Percentiles rank a stretch among this genome's conserved stretches.
Conservation (phyloP, 2,888 invertebrate genomes). For the Apodemia mormo region DNA sequence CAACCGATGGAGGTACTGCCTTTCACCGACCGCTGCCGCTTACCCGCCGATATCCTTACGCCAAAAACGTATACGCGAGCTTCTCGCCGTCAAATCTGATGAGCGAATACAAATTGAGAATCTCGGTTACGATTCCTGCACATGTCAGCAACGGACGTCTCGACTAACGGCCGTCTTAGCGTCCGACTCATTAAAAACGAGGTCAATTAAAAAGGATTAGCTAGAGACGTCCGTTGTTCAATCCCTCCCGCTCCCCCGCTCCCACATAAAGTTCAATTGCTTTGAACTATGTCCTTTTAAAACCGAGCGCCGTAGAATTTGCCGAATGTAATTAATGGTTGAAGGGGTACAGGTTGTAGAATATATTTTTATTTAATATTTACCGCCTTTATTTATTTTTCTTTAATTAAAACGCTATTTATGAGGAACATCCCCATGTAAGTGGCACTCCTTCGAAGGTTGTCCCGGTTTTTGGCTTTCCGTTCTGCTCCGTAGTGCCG, state of each 20-base stretch:
- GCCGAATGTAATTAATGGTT: slow-evolving; percentile 77
- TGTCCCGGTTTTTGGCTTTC: slow-evolving; percentile 83
- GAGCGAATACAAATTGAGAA: slow-evolving; percentile 26
- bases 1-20: slow-evolving; percentile 96
- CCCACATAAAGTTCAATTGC: slow-evolving; percentile 63
- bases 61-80: slow-evolving; percentile 19
- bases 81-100: slow-evolving; percentile 32
- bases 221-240: slow-evolving; percentile 66
- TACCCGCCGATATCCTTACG: slow-evolving; percentile 40
- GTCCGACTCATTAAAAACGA: slow-evolving; percentile 66
- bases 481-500: slow-evolving; percentile 69
- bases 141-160: slow-evolving; percentile 58
- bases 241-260: slow-evolving; percentile 40
- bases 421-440: slow-evolving; percentile 61
- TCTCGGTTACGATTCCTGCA: slow-evolving; percentile 49
- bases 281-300: slow-evolving; percentile 58
- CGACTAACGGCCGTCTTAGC: slow-evolving; percentile 46
- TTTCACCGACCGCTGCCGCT: slow-evolving; percentile 68
- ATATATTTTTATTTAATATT: slow-evolving; percentile 70
- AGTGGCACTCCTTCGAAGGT: slow-evolving; percentile 81
- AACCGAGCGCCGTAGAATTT: slow-evolving; percentile 63
- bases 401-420: slow-evolving; percentile 66
- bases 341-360: slow-evolving; percentile 80
- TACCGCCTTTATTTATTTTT: slow-evolving; percentile 79
- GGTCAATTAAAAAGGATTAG: slow-evolving; percentile 76